Evolutionary conservation across 2,888 invertebrate genomes (phyloP).

Genomic region (Gibbula magus): DNA sequence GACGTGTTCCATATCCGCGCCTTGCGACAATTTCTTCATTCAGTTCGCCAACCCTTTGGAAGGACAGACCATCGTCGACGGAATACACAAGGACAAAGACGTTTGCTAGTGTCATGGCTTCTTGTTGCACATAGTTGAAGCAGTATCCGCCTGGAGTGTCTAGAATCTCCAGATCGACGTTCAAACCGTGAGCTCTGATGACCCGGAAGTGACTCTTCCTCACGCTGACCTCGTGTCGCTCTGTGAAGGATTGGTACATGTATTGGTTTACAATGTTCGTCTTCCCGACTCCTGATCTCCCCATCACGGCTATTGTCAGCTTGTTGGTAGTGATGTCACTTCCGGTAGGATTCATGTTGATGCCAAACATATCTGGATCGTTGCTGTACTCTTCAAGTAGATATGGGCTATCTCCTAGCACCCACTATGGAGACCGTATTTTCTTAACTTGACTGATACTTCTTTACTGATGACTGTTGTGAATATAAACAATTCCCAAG

Average conservation of each 20-base stretch:
- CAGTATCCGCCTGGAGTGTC: conserved; percentile 9
- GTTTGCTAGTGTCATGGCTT: background rate
- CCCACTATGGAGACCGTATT: too few relatives aligned
- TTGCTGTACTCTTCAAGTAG: too few relatives aligned
- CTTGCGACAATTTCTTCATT: background rate
- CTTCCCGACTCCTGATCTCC: background rate
- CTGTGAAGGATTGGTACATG: background rate
- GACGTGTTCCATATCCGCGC: background rate
- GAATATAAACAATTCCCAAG: too few relatives aligned
- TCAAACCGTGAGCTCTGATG: background rate
- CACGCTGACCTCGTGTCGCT: background rate
- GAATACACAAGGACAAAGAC: background rate
- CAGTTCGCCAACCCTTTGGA: background rate
- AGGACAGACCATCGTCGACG: background rate
- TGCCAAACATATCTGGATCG: too few relatives aligned
- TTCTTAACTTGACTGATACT: too few relatives aligned
- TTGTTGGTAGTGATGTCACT: too few relatives aligned
- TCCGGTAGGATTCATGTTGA: too few relatives aligned
- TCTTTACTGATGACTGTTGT: too few relatives aligned
- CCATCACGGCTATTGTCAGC: background rate
- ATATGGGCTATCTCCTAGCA: too few relatives aligned
- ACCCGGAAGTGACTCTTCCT: background rate
- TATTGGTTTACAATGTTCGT: background rate
- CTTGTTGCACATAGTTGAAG: conserved; percentile 3
- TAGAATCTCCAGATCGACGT: background rate